These are phyloP conservation scores for Diplosoma virens DNA, from an alignment of 23 tunicate species.

Conservation along the genomic window DNA sequence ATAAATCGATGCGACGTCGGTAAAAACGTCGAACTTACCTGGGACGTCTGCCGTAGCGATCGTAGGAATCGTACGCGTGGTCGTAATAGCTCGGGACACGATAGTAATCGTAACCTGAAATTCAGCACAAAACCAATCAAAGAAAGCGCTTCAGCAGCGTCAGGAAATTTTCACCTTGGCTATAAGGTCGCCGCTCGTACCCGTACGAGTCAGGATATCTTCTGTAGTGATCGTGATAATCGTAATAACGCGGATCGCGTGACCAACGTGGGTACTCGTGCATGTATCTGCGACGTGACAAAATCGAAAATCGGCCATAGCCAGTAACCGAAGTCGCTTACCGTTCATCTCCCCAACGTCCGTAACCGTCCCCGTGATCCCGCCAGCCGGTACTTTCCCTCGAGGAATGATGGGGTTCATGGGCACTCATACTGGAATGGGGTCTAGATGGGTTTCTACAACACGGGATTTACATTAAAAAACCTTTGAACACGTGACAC, in stretches of 20 bases:
- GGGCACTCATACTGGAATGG: slow-evolving; percentile 6
- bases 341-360: background rate
- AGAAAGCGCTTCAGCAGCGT: too few relatives aligned
- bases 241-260: too few relatives aligned
- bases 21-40: too few relatives aligned
- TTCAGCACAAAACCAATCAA: too few relatives aligned
- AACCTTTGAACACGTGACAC: too few relatives aligned
- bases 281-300: too few relatives aligned
- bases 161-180: background rate
- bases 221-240: too few relatives aligned
- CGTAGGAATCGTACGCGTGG: background rate
- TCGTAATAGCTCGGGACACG: background rate
- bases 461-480: background rate
- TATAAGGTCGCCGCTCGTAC: background rate
- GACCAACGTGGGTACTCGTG: too few relatives aligned
- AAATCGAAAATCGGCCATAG: too few relatives aligned
- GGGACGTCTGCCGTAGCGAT: background rate
- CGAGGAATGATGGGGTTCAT: background rate
- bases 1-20: too few relatives aligned
- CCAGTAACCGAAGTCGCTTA: too few relatives aligned
- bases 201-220: background rate
- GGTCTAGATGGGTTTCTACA: background rate
- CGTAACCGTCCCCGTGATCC: background rate
- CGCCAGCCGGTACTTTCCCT: background rate
- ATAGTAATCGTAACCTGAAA: background rate